A percentile compares a stretch with the other conserved stretches of the same genome.
phyloP scores from a whole-genome alignment of 2,888 invertebrate genomes.

The Metacarcinus magister region DNA sequence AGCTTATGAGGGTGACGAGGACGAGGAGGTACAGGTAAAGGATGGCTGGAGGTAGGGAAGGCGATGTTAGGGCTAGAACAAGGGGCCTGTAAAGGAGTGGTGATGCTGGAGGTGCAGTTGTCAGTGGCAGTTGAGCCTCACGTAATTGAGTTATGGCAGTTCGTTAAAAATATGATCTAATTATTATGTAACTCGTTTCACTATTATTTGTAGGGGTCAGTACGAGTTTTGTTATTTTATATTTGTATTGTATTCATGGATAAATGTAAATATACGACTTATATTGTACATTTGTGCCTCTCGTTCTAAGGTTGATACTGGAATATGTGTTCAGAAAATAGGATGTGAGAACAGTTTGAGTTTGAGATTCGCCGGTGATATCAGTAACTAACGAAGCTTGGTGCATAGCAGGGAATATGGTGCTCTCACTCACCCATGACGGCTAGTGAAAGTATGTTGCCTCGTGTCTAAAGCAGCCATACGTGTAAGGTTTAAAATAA shows the following conservation, averaged over 20 bases:
- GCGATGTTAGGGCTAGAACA: neutral
- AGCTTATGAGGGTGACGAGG: neutral
- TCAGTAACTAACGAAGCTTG: conserved; percentile 7
- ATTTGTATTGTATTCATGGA: neutral
- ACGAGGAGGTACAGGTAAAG: neutral
- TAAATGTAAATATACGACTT: neutral
- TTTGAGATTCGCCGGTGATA: neutral
- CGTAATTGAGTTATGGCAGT: neutral
- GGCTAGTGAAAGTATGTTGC: neutral
- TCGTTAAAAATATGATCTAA: too few relatives aligned
- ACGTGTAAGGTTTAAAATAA: neutral
- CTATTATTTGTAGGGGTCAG: too few relatives aligned
- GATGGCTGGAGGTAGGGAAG: neutral
- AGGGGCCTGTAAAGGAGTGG: neutral
- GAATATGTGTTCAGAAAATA: neutral
- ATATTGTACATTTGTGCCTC: too few relatives aligned
- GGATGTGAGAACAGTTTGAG: conserved; percentile 13
- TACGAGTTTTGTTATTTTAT: too few relatives aligned
- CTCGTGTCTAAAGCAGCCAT: neutral
- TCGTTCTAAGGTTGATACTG: neutral
- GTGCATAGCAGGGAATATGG: neutral
- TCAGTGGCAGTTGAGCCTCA: neutral
- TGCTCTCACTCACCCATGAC: neutral
- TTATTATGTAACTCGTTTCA: too few relatives aligned
- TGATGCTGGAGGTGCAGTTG: neutral